A percentile compares a stretch with the other conserved stretches of the same genome.
phyloP scores from a whole-genome alignment of 2,888 invertebrate species.

The Limenitis camilla region DNA sequence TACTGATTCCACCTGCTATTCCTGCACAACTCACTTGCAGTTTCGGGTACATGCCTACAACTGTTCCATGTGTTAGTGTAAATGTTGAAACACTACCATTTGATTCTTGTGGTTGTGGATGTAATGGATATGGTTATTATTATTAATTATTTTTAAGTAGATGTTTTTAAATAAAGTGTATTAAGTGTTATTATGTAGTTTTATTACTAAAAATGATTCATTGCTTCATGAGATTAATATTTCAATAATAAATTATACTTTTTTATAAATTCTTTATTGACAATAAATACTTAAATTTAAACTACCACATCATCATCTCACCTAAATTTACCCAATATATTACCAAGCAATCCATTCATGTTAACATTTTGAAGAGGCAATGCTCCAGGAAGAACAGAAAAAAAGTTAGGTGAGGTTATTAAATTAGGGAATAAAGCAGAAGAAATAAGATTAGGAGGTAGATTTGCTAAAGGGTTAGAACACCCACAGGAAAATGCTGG shows the following conservation, averaged over 20 bases:
- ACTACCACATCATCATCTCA: neutral
- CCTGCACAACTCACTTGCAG: conserved; percentile 40
- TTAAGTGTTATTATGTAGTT: neutral
- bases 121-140: conserved; percentile 18
- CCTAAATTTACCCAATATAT: neutral
- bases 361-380: neutral
- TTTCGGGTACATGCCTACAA: conserved; percentile 26
- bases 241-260: neutral
- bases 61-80: conserved; percentile 35
- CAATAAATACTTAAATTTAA: neutral
- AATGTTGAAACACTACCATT: conserved; percentile 35
- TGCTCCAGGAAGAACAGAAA: neutral
- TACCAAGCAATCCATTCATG: neutral
- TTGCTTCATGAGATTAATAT: neutral
- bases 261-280: neutral
- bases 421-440: conserved; percentile 14
- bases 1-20: conserved; percentile 37
- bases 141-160: conserved; percentile 23
- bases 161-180: neutral
- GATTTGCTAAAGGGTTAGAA: conserved; percentile 29
- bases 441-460: conserved; percentile 9
- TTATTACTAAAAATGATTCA: too few species aligned
- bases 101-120: conserved; percentile 21
- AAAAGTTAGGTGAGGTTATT: neutral
- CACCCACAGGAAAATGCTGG: conserved; percentile 38